Base-by-base conservation (phyloP, 2,888 invertebrate genomes). In the Drosophila subquinaria region DNA sequence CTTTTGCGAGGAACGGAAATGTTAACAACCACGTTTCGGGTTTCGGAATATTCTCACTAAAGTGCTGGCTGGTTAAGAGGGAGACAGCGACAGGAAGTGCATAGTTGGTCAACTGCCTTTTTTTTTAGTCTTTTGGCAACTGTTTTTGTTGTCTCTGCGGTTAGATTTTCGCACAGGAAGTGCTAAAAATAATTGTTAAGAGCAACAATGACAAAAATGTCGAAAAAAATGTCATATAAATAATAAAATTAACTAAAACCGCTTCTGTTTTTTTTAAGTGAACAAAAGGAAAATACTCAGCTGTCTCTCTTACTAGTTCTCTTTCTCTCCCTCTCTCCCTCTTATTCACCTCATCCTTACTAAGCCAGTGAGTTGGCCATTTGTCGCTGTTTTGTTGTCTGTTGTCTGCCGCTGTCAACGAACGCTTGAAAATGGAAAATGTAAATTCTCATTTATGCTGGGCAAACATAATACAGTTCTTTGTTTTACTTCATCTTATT, bases 81-180 rank as follows among this genome's bases (percentile, higher is more conserved):
- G 33, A 69, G 61, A 76, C 68, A 80, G 65, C 66, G 64, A 65
- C 81, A 69, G 78, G 76, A 80, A 76, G 65, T 69, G 63, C 68
- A 74, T 70, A 74, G 79, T 79, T 76, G 69, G 65, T 33, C 63
- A 64, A 73, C 59, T 62, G 56, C 45, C 59, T n/a, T 33, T 27
- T 33, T 10, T 15, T 38, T 20, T 33, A 10, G 64, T 23, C n/a
- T 20, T 4, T 15, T 52, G 35, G 40, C 20, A 38, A 36, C 43
- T 20, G 17, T 65, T 71, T 23, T 60, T 57, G 61, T 47, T 63
- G 48, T 60, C 33, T 10, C 27, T 63, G 77, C 43, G 81, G 78
- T 55, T 69, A 47, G 69, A 72, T 72, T 76, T 78, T 78, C 72
- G 72, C 78, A 69, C 78, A 78, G 78, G 81, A 78, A 76, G 81